Base-by-base conservation (phyloP, 2,113 vertebrate genomes). In the Eubucco bourcierii region DNA sequence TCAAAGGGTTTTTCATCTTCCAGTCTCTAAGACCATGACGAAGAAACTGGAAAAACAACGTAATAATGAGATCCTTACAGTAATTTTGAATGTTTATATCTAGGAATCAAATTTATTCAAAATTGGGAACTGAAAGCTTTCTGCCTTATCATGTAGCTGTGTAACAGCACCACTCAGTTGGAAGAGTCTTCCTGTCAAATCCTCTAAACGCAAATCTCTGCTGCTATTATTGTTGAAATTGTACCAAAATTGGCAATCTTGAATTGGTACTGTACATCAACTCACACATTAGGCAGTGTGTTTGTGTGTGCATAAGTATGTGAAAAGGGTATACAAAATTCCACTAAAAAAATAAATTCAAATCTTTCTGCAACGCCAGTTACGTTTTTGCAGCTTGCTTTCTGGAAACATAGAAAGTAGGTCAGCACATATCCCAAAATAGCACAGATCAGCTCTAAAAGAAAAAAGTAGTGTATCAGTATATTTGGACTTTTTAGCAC, bases 351-450 rank as follows among this genome's bases (percentile, higher is more conserved):
- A 95, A 90, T 37, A 81, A 84, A 92, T 60, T 44, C 44, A 74
- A 61, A 88, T 82, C 60, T 73, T 89, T 77, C 67, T 92, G 78
- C 82, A 93, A 81, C 29, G 31, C 64, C 70, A 85, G 56, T 78
- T 56, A 58, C 84, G 89, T 53, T 86, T 96, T 91, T 91, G 88
- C 59, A 86, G 55, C 31, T 88, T 2, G 2, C 66, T 82, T 91
- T 92, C 88, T 85, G 84, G 77, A 88, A 91, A 61, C 25, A 50
- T 8, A 85, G 44, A 95, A 95, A 95, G 73, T 94, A 94, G 88
- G 88, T 95, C 95, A 96, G 87, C 39, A 84, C 23, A 72, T 47
- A 84, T 37, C 90, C 87, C 80, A 90, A 71, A 96, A 96, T 87
- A 94, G 91, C 82, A 78, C 53, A 41, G 37, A 84, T 28, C 53